Percentiles rank a stretch among this genome's conserved stretches.
Conservation (phyloP, 2,888 invertebrate species). For the Rhogogaster chlorosoma region DNA sequence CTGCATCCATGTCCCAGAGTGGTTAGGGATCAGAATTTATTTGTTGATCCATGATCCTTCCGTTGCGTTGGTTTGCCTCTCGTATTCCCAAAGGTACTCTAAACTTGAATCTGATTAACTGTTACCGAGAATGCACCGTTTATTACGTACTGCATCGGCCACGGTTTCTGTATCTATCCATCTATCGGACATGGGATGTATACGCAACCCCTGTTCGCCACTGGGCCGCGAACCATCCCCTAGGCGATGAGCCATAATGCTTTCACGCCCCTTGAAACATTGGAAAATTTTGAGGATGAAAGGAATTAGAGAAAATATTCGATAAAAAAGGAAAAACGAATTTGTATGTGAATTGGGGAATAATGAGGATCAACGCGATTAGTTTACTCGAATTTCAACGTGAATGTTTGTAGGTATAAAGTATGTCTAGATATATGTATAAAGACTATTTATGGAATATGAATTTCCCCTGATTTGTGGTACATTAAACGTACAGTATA, state of each 20-base stretch:
- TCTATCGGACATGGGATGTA: conserved; percentile 20
- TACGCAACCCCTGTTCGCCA: background rate
- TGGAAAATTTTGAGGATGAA: background rate
- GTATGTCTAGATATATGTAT: too few relatives aligned
- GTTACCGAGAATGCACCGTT: conserved; percentile 46
- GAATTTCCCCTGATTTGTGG: background rate
- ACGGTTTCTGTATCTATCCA: conserved; percentile 44
- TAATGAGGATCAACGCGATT: background rate
- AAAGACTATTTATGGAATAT: background rate
- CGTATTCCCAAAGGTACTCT: conserved; percentile 44
- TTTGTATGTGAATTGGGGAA: background rate
- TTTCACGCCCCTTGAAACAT: background rate
- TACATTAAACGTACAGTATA: background rate
- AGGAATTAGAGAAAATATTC: background rate
- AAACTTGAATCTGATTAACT: conserved; percentile 48
- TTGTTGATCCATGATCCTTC: conserved; percentile 35
- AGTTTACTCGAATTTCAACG: too few relatives aligned
- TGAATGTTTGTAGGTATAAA: background rate
- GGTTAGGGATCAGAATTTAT: conserved; percentile 28
- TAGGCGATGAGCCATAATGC: background rate
- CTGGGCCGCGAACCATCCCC: conserved; percentile 11
- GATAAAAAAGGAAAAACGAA: background rate
- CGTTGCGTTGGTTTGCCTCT: conserved; percentile 7
- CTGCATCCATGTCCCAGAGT: background rate
- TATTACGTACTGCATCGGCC: conserved; percentile 33